Conservation (phyloP, 2,888 invertebrate genomes). For the Cheilosia scutellata region DNA sequence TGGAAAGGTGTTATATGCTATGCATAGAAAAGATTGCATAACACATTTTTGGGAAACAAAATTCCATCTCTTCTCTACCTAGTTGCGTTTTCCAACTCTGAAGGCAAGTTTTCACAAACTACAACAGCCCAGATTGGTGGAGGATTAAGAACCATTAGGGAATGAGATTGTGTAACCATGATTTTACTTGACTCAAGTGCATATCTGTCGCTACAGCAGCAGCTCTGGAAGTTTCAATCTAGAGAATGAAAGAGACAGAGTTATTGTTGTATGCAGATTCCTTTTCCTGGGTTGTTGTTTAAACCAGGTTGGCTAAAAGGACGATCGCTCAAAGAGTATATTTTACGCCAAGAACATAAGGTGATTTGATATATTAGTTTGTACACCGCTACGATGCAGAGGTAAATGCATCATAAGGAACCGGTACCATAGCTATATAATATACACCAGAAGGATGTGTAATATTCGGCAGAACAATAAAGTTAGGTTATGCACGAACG, state of each 20-base stretch:
- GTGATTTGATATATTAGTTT: slow-evolving; percentile 74
- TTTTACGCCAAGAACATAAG: slow-evolving; percentile 72
- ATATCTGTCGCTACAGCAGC: slow-evolving; percentile 3
- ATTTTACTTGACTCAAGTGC: slow-evolving; percentile 38
- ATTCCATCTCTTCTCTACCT: not conserved
- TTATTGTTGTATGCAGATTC: slow-evolving; percentile 72
- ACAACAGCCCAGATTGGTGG: slow-evolving; percentile 8
- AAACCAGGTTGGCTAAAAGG: not conserved
- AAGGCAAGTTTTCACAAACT: slow-evolving; percentile 8
- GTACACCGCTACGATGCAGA: slow-evolving; percentile 44
- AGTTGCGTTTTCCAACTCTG: slow-evolving; percentile 44
- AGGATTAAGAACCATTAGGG: slow-evolving; percentile 24
- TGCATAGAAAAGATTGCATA: slow-evolving; percentile 39
- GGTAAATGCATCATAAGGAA: slow-evolving; percentile 50
- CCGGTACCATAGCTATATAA: not conserved
- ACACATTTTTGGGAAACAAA: slow-evolving; percentile 37
- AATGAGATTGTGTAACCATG: slow-evolving; percentile 31
- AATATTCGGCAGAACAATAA: slow-evolving; percentile 70
- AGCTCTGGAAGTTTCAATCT: not conserved
- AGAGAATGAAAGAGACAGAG: not conserved
- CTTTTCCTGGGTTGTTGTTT: slow-evolving; percentile 32
- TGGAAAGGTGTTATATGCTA: slow-evolving; percentile 46
- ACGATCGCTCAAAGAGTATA: slow-evolving; percentile 43
- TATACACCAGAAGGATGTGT: slow-evolving; percentile 54
- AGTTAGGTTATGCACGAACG: slow-evolving; percentile 71